phyloP scores from a whole-genome alignment of 2,113 vertebrate genomes.

The Puntigrus tetrazona region DNA sequence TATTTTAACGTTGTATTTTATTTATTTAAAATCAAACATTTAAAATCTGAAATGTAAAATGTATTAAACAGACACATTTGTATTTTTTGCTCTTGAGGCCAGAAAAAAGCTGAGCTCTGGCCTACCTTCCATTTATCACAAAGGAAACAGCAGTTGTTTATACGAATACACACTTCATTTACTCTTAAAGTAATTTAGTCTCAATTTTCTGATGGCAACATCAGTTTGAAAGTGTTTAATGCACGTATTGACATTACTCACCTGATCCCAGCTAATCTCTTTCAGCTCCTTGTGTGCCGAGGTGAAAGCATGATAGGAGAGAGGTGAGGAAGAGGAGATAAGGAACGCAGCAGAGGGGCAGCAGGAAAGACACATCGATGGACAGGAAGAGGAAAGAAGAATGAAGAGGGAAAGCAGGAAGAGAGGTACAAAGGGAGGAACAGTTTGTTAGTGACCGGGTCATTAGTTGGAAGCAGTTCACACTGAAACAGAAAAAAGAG shows the following conservation, averaged over 20 bases:
- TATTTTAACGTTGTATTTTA: background rate
- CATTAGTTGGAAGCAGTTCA: constrained; percentile 78
- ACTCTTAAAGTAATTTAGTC: background rate
- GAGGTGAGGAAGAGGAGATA: constrained; percentile 57
- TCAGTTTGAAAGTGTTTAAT: constrained; percentile 25
- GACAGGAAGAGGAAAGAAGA: constrained; percentile 51
- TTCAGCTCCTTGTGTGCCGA: constrained; percentile 81
- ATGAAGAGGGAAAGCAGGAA: constrained; percentile 59
- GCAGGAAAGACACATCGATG: constrained; percentile 61
- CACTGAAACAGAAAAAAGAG: constrained; percentile 71
- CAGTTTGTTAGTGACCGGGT: constrained; percentile 79
- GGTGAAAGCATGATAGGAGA: constrained; percentile 51
- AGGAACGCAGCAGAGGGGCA: constrained; percentile 56
- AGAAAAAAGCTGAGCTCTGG: background rate
- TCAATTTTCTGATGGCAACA: background rate
- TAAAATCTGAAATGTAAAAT: background rate
- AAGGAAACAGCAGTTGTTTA: background rate
- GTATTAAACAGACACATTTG: background rate
- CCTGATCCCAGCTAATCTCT: constrained; percentile 94
- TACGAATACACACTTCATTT: background rate
- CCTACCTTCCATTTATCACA: background rate
- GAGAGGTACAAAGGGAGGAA: constrained; percentile 76
- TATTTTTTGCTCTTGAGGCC: background rate
- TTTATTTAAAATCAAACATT: background rate
- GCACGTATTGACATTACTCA: constrained; percentile 63